Percentiles rank a stretch among this genome's conserved stretches.
Evolutionary conservation across 1,140 invertebrate species (phyloP).

Genomic region (Lasioglossum albipes): DNA sequence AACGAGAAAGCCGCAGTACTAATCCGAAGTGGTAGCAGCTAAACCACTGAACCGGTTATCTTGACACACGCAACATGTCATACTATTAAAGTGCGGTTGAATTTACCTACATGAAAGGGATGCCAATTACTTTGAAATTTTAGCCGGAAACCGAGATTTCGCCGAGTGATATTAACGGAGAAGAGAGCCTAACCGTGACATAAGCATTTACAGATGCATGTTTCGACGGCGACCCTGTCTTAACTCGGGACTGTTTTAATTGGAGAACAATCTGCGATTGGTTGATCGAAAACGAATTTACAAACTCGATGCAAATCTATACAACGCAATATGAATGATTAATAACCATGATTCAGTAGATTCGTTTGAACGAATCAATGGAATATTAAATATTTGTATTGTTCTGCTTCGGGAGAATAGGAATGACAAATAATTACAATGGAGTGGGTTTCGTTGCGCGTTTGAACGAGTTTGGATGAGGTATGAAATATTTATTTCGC

Average conservation of each 20-base stretch:
- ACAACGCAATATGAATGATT: too few species aligned
- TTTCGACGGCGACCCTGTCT: background rate
- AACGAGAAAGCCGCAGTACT: conserved; percentile 48
- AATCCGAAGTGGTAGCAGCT: conserved; percentile 48
- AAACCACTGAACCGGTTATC: conserved; percentile 51
- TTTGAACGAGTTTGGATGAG: too few species aligned
- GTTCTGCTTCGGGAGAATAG: too few species aligned
- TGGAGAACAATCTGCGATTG: background rate
- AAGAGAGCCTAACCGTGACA: background rate
- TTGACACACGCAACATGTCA: conserved; percentile 50
- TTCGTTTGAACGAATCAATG: too few species aligned
- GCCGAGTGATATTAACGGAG: background rate
- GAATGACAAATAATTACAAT: too few species aligned
- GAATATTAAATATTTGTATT: too few species aligned
- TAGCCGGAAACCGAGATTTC: conserved; percentile 15
- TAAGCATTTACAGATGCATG: conserved; percentile 9
- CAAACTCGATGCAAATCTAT: too few species aligned
- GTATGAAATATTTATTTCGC: too few species aligned
- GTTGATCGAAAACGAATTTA: too few species aligned
- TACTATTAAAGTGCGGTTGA: conserved; percentile 46
- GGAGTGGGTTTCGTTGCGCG: too few species aligned
- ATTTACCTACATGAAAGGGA: conserved; percentile 41
- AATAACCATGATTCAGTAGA: too few species aligned
- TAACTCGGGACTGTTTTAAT: background rate
- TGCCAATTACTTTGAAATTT: conserved; percentile 44